Base-by-base conservation (phyloP, 37 sponge, comb jelly and placozoan species). In the Crambe crambe region DNA sequence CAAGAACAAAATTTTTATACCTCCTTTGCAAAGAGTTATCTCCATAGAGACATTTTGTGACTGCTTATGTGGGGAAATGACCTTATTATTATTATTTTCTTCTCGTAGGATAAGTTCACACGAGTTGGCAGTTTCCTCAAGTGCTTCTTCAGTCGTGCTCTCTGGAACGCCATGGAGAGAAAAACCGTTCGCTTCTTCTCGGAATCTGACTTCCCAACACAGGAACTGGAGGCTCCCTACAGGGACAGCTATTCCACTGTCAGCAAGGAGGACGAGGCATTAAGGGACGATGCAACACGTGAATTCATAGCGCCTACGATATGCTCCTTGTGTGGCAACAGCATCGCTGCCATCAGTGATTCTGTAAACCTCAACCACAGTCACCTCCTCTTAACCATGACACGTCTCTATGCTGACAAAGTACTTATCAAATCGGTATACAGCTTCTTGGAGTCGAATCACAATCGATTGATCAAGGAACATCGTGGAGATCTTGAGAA, bases 261-360 rank as follows among this genome's bases (percentile, higher is more conserved):
- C 27, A 60, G 18, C 18, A 42, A 12, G 8, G 42, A 26, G 27
- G 42, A 23, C 2, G 65, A 63, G 3, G 31, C 30, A 2, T 65
- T 34, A 18, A 9, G 35, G 2, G 66, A 65, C 10, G 34, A 65
- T 30, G 66, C 35, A 8, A 34, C 31, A 18, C 3, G 66, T 2
- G 18, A 72, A 3, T 82, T 64, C 37, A 41, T 82, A 22, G 35
- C 42, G 12, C 82, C 82, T 1, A 35, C 64, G 1, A 61, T 82
- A 27, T 73, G 73, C 74, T 42, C 82, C 25, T 36, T 82, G 1
- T 73, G 82, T 73, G 74, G 44, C 27, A n/a, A 32, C 36, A 56
- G 73, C 65, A 63, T 82, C 21, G 73, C 63, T 0, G 47, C 47
- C 20, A 36, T 82, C 34, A 44, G 31, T 37, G 6, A 17, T 3